Conservation (phyloP, 2,113 vertebrate genomes). For the Oncorhynchus clarkii region DNA sequence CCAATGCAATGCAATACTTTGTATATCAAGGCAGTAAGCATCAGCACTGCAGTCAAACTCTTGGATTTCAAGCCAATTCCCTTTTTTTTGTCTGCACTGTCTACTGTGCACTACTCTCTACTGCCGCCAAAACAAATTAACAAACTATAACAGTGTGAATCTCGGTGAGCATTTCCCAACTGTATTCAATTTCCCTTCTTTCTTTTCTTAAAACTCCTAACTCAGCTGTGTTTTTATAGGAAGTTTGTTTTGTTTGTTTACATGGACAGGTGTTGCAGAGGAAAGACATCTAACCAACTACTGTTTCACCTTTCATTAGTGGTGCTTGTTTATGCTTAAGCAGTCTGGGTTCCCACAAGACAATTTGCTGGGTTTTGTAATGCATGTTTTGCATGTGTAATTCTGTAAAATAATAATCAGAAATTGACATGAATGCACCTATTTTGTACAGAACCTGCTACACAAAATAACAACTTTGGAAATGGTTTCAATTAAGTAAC, state of each 20-base stretch:
- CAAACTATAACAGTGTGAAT: constrained; percentile 30
- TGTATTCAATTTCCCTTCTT: constrained; percentile 5
- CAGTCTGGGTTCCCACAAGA: constrained; percentile 4
- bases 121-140: constrained; percentile 47
- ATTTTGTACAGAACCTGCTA: background rate
- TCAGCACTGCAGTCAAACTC: background rate
- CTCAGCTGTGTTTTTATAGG: constrained; percentile 16
- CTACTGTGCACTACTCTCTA: background rate
- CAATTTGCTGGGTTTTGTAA: constrained; percentile 10
- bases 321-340: constrained; percentile 30
- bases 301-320: constrained; percentile 27
- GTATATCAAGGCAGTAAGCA: too few relatives aligned
- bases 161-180: constrained; percentile 29
- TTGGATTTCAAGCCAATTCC: constrained; percentile 12
- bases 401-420: too few relatives aligned
- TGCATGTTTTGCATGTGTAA: constrained; percentile 1
- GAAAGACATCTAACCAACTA: constrained; percentile 27
- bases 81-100: constrained; percentile 14
- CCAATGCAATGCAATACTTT: background rate
- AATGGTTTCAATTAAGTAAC: background rate
- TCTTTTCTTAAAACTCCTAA: background rate
- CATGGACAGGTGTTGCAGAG: constrained; percentile 38
- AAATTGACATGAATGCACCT: background rate
- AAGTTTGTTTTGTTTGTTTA: constrained; percentile 28
- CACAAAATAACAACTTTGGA: background rate